phyloP scores from a whole-genome alignment of 1,140 invertebrate genomes.

The Drosophila orena region DNA sequence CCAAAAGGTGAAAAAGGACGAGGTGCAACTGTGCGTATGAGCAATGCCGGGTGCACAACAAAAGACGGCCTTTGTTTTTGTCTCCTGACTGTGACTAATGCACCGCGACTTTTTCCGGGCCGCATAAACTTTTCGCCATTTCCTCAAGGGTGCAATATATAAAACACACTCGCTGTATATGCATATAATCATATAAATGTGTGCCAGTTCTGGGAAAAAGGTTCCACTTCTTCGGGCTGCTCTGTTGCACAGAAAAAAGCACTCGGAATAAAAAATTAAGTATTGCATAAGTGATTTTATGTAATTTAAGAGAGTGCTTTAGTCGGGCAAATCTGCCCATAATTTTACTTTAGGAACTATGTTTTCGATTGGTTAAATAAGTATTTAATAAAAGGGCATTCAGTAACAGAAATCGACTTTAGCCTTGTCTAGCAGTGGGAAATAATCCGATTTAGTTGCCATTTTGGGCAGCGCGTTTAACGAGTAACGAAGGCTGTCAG shows the following conservation, averaged over 20 bases:
- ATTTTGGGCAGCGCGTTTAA: slow-evolving; percentile 1
- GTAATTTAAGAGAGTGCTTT: slow-evolving; percentile 23
- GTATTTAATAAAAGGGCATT: too few relatives aligned
- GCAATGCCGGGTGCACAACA: slow-evolving; percentile 46
- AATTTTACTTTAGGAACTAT: too few relatives aligned
- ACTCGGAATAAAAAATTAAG: slow-evolving; percentile 12
- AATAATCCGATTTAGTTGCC: slow-evolving; percentile 11
- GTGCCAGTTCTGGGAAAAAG: slow-evolving; percentile 6
- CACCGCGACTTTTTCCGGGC: slow-evolving; percentile 55
- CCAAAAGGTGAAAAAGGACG: slow-evolving; percentile 37
- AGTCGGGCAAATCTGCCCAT: background rate
- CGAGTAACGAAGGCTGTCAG: slow-evolving; percentile 16
- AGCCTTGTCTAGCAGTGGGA: background rate
- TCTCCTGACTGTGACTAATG: slow-evolving; percentile 71
- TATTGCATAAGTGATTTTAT: slow-evolving; percentile 29
- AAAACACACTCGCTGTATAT: slow-evolving; percentile 4
- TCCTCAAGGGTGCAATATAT: slow-evolving; percentile 57
- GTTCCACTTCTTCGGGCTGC: slow-evolving; percentile 1
- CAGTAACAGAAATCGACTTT: too few relatives aligned
- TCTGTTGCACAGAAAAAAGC: background rate
- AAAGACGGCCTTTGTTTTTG: slow-evolving; percentile 57
- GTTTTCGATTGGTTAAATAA: too few relatives aligned
- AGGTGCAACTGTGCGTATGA: slow-evolving; percentile 74
- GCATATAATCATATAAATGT: slow-evolving; percentile 39
- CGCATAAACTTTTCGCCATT: slow-evolving; percentile 48